phyloP scores from a whole-genome alignment of 2,113 vertebrate species.

The Progne subis region DNA sequence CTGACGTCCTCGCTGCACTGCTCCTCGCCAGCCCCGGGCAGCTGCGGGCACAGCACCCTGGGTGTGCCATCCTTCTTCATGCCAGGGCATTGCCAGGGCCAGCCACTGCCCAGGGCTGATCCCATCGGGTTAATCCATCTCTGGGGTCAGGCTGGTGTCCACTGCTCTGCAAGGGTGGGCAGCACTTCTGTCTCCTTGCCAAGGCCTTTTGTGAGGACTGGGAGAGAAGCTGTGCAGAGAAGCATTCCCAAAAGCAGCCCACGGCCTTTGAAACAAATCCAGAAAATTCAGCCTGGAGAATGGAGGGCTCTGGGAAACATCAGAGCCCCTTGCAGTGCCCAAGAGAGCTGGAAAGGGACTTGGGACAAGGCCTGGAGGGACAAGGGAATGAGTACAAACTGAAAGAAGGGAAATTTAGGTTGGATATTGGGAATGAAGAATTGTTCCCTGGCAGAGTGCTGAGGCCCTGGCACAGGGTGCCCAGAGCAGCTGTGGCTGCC shows the following conservation, averaged over 20 bases:
- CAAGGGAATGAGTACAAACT: background rate
- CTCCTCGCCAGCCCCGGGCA: conserved; percentile 76
- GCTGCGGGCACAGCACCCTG: conserved; percentile 67
- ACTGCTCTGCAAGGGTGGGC: background rate
- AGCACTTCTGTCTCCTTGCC: background rate
- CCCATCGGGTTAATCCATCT: no score
- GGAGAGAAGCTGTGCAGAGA: background rate
- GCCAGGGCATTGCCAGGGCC: no score
- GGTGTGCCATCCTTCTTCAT: conserved; percentile 62
- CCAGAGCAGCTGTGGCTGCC: background rate
- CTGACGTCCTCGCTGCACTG: conserved; percentile 70
- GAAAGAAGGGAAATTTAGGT: background rate
- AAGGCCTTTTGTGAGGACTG: background rate
- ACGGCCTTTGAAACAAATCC: background rate
- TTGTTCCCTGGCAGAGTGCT: background rate
- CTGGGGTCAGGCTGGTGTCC: background rate
- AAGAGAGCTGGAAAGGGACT: background rate
- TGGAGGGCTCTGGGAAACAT: background rate
- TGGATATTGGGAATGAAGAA: background rate
- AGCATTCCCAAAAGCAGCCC: background rate
- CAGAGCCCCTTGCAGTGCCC: background rate
- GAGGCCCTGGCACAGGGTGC: background rate
- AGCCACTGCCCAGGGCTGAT: no score
- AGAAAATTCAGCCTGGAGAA: background rate
- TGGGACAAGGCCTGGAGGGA: accelerated